phyloP scores from a whole-genome alignment of 2,113 vertebrate species.

The Myotis yumanensis region DNA sequence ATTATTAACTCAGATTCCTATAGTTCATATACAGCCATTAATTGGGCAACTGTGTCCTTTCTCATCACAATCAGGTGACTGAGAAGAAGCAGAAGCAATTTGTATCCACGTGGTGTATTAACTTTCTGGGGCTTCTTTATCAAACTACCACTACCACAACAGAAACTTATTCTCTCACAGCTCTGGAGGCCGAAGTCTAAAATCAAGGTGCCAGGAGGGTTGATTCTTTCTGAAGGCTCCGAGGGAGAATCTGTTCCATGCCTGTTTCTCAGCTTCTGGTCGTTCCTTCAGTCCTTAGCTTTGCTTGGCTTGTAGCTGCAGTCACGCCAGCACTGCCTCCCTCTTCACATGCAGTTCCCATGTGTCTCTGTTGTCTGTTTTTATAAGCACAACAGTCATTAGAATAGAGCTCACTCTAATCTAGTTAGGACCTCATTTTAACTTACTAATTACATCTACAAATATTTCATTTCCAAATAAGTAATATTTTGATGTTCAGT shows the following conservation, averaged over 20 bases:
- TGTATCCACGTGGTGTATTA: neutral
- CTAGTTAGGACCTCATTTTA: neutral
- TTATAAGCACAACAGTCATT: neutral
- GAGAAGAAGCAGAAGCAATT: neutral
- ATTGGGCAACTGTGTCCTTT: neutral
- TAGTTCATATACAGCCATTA: neutral
- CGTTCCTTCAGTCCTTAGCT: neutral
- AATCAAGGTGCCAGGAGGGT: neutral
- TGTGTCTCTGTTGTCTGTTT: neutral
- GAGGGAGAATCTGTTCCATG: neutral
- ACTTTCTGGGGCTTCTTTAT: neutral
- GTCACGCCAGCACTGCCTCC: neutral
- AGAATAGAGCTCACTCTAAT: neutral
- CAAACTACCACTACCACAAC: neutral
- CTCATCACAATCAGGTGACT: neutral
- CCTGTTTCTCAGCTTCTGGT: neutral
- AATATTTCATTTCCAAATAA: neutral
- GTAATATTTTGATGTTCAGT: neutral
- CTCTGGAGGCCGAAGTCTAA: neutral
- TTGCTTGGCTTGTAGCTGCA: neutral
- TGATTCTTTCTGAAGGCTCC: neutral
- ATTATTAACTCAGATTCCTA: neutral
- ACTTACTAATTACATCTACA: neutral
- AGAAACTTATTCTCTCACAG: neutral
- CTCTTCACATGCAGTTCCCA: neutral